phyloP scores from a whole-genome alignment of 1,140 invertebrate species.

The Leptinotarsa defecta region DNA sequence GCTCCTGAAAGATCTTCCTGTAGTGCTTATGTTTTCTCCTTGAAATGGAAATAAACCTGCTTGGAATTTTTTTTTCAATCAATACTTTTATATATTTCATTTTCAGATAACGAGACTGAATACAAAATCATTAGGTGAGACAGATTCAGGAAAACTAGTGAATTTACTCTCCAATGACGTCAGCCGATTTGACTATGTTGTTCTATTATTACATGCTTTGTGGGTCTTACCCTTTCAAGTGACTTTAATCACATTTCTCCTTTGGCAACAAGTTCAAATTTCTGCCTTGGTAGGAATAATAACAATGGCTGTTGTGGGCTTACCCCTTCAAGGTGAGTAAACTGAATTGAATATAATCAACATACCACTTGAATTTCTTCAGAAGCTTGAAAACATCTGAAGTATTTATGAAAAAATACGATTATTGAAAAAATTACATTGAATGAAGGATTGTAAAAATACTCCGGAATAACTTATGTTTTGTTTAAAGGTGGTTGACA shows the following conservation, averaged over 20 bases:
- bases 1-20: too few species aligned
- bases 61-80: neutral
- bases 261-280: slow-evolving; percentile 71
- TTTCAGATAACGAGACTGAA: slow-evolving; percentile 65
- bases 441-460: too few species aligned
- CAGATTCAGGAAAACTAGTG: slow-evolving; percentile 80
- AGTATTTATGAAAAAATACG: too few species aligned
- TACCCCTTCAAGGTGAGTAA: slow-evolving; percentile 69
- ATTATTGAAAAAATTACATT: too few species aligned
- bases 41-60: too few species aligned
- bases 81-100: slow-evolving; percentile 5
- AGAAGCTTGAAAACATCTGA: too few species aligned
- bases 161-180: slow-evolving; percentile 86
- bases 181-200: slow-evolving; percentile 66
- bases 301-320: slow-evolving; percentile 63
- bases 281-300: slow-evolving; percentile 73
- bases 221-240: slow-evolving; percentile 75
- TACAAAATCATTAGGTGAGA: slow-evolving; percentile 68
- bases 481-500: too few species aligned
- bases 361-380: too few species aligned
- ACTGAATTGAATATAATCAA: neutral
- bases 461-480: too few species aligned
- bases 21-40: too few species aligned
- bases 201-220: slow-evolving; percentile 66
- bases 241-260: slow-evolving; percentile 63